Evolutionary conservation across 2,888 invertebrate species (phyloP).

Genomic region (Pseudeuparius sepicola): DNA sequence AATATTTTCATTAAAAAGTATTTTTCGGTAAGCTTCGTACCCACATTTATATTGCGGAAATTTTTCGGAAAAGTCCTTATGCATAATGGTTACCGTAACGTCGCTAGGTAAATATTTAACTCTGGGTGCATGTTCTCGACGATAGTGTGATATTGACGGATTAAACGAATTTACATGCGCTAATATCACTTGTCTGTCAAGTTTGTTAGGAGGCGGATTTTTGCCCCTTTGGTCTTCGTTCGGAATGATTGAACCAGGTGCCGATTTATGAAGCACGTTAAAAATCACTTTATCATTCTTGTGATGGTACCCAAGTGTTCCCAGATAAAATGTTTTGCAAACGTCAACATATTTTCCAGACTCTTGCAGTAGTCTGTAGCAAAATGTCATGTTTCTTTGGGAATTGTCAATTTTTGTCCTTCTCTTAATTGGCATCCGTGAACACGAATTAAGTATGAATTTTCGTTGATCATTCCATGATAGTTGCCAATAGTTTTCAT

Average conservation of each 20-base stretch:
- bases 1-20: conserved; percentile 11
- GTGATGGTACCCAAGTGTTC: conserved; percentile 10
- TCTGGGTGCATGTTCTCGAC: conserved; percentile 11
- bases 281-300: conserved; percentile 15
- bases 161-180: conserved; percentile 4
- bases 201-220: conserved; percentile 12
- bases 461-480: conserved; percentile 13
- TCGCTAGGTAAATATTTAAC: conserved; percentile 11
- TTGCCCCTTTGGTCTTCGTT: conserved; percentile 13
- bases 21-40: conserved; percentile 14
- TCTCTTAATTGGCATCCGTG: conserved; percentile 14
- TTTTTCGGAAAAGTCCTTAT: conserved; percentile 14
- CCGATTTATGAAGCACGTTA: conserved; percentile 14
- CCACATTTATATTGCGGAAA: conserved; percentile 12
- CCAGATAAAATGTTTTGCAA: conserved; percentile 13
- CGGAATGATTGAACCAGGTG: conserved; percentile 12
- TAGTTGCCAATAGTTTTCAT: conserved; percentile 13
- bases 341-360: conserved; percentile 13
- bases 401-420: conserved; percentile 10
- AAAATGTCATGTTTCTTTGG: conserved; percentile 15
- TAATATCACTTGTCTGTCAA: conserved; percentile 12
- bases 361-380: conserved; percentile 12
- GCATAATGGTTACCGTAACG: conserved; percentile 12
- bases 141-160: conserved; percentile 8
- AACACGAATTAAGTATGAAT: conserved; percentile 15